Base-by-base conservation (phyloP, 1,140 invertebrate genomes). In the Dreissena rostriformis region DNA sequence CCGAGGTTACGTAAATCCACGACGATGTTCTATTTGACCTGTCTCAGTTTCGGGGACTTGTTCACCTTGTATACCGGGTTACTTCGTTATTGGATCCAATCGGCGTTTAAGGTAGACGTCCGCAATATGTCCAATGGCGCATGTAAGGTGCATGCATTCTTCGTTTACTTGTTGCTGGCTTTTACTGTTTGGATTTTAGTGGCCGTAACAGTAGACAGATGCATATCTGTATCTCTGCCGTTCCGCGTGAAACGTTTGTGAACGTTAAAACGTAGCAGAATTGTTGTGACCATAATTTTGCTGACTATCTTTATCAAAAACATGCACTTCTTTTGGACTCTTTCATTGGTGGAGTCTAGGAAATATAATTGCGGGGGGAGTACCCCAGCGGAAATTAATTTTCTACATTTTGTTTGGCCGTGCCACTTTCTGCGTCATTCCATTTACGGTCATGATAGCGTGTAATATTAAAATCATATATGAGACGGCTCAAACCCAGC, bases 371-470 rank as follows among this genome's bases (percentile, higher is more conserved):
- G 83, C 28, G 81, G 80, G 29, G 80, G 75, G 51, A 53, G 68
- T 22, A 39, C 68, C 1, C 24, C 67, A 10, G 63, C 19, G 5
- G 55, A 28, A 17, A 68, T 68, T 19, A 15, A 85, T 15, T 91
- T 91, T 52, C 24, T 87, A 7, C 61, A 72, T 51, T 80, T 81
- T 19, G 71, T 90, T 22, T 92, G 90, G 88, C 91, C 91, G 1
- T 19, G 86, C 86, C 68, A 68, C 90, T 19, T 91, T 90, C 52
- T 90, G 88, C 55, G 72, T 91, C 15, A 63, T 92, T 1, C 92
- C 92, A 1, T 92, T 93, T 39, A 79, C 26, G 85, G 80, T 91
- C 26, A 92, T 93, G 88, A 85, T 90, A 7, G 53, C 85, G 17
- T 88, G 87, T 53, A 89, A 91, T 79, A 86, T 85, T 6, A 82